Percentiles rank a stretch among this genome's conserved stretches.
phyloP scores from a whole-genome alignment of 2,113 vertebrate species.

The Semicossyphus pulcher region DNA sequence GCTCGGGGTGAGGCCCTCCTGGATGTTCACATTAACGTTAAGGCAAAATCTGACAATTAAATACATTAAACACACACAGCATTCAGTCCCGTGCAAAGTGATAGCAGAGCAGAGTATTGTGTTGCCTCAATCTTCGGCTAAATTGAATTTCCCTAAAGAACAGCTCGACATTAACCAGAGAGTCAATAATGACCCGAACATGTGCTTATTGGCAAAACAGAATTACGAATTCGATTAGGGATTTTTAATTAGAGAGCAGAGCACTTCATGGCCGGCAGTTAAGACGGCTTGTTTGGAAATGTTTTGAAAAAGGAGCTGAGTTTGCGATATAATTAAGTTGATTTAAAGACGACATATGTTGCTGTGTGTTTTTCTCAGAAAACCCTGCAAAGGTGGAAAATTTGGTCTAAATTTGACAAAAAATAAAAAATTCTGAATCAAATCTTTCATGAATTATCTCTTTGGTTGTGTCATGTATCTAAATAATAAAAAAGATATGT shows the following conservation, averaged over 20 bases:
- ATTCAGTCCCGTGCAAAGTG: conserved; percentile 65
- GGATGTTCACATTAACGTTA: conserved; percentile 88
- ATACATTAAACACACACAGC: conserved; percentile 27
- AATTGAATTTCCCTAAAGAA: conserved; percentile 81
- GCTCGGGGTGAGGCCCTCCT: conserved; percentile 91
- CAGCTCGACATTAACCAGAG: conserved; percentile 77
- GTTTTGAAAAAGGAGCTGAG: conserved; percentile 64
- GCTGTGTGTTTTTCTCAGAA: neutral
- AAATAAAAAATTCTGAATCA: neutral
- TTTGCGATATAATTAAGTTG: conserved; percentile 56
- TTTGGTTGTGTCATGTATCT: neutral
- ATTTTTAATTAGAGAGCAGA: conserved; percentile 83
- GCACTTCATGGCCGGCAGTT: conserved; percentile 78
- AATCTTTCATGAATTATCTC: neutral
- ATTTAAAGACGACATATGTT: conserved; percentile 65
- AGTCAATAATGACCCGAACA: conserved; percentile 84
- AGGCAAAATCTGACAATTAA: conserved; percentile 77
- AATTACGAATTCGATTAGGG: conserved; percentile 84
- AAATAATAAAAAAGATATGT: too few relatives aligned
- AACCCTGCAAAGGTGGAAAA: neutral
- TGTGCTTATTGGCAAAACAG: conserved; percentile 84
- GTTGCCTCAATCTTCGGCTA: conserved; percentile 75
- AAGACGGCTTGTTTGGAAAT: conserved; percentile 73
- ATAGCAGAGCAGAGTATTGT: conserved; percentile 75
- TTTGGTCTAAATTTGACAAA: neutral